phyloP scores from a whole-genome alignment of 2,797 vertebrate species.

The Pantherophis alleghaniensis region DNA sequence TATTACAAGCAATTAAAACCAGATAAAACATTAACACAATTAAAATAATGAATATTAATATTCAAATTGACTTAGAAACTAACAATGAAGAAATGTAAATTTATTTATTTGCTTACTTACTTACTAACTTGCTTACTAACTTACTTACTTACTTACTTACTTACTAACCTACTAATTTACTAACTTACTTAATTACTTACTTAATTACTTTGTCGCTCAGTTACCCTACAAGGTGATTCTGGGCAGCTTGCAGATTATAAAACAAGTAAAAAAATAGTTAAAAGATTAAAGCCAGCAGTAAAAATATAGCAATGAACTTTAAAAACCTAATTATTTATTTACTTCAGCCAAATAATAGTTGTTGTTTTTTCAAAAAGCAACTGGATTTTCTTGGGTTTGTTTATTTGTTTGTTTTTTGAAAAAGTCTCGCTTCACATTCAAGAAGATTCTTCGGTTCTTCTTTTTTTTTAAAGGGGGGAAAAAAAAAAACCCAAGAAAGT shows the following conservation, averaged over 20 bases:
- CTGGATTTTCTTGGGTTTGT: neutral
- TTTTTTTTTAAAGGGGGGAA: too few species aligned
- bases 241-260: neutral
- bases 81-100: neutral
- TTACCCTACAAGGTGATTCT: neutral
- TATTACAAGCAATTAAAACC: neutral
- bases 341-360: neutral
- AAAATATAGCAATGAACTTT: accelerated
- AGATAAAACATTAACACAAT: neutral
- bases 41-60: neutral
- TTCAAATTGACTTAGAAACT: neutral
- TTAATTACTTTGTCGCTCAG: neutral
- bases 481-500: too few species aligned
- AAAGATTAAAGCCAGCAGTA: neutral
- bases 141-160: too few species aligned
- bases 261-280: neutral
- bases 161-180: too few species aligned
- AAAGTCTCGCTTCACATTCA: neutral
- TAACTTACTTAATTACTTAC: too few species aligned
- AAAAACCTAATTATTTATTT: neutral
- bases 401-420: neutral
- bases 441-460: too few species aligned
- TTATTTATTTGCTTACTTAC: too few species aligned
- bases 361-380: neutral
- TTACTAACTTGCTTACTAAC: too few species aligned